Conservation (phyloP, 2,888 invertebrate species). For the Suillia variegata region DNA sequence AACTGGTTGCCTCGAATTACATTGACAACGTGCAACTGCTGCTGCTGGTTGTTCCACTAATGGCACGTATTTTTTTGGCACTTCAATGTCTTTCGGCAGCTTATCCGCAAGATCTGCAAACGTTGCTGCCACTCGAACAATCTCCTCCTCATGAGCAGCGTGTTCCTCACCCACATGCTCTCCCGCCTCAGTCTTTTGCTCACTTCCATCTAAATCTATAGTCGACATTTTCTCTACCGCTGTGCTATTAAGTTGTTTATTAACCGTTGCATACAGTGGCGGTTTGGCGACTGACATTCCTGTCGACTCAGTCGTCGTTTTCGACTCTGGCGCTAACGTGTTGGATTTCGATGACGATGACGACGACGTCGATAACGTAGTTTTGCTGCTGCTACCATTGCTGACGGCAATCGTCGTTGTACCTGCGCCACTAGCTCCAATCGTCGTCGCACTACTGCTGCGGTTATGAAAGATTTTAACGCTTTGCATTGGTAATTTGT, state of each 20-base stretch:
- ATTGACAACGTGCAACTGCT: conserved; percentile 23
- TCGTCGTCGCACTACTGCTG: conserved; percentile 30
- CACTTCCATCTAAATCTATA: conserved; percentile 14
- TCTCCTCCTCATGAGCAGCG: conserved; percentile 3
- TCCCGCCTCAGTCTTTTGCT: conserved; percentile 23
- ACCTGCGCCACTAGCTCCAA: conserved; percentile 7
- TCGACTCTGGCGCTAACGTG: conserved; percentile 18
- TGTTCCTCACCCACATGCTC: conserved; percentile 10
- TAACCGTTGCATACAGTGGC: conserved; percentile 53
- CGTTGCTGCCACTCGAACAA: neutral
- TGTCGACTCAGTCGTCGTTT: conserved; percentile 12
- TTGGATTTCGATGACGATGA: conserved; percentile 4
- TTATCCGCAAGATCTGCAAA: neutral
- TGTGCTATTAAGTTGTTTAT: conserved; percentile 39
- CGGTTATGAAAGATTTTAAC: conserved; percentile 59
- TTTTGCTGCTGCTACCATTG: conserved; percentile 16
- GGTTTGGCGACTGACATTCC: conserved; percentile 6
- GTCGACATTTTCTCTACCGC: conserved; percentile 26
- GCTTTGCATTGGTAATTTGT: conserved; percentile 58
- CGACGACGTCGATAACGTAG: conserved; percentile 19
- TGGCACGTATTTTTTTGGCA: conserved; percentile 3
- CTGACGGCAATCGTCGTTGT: conserved; percentile 13
- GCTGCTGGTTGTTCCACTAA: neutral
- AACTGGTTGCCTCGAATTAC: conserved; percentile 13
- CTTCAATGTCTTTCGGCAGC: neutral